Evolutionary conservation across 2,797 vertebrate species (phyloP).

Genomic region (Cheirogaleus major): DNA sequence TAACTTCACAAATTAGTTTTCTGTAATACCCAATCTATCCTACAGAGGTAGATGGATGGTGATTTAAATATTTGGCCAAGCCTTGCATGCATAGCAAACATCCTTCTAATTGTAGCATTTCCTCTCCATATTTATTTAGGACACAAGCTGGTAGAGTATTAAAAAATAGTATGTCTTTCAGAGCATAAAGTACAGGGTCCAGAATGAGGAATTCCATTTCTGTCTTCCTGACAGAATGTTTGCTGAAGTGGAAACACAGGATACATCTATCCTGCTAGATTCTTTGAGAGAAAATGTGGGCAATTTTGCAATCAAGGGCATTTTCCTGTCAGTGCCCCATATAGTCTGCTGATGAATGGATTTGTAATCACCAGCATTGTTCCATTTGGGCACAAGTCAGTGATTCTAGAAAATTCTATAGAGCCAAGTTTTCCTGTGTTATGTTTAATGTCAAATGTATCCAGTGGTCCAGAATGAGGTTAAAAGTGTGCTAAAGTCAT

Average conservation of each 20-base stretch:
- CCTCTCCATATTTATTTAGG: constrained; percentile 45
- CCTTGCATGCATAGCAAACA: neutral
- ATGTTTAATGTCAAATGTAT: neutral
- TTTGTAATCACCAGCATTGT: constrained; percentile 69
- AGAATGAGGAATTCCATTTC: constrained; percentile 55
- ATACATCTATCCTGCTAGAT: neutral
- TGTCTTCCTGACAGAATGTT: constrained; percentile 60
- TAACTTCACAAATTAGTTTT: neutral
- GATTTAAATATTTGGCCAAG: neutral
- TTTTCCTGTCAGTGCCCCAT: constrained; percentile 63
- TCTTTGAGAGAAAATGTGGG: constrained; percentile 56
- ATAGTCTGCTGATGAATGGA: constrained; percentile 51
- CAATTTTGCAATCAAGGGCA: constrained; percentile 62
- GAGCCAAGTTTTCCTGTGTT: constrained; percentile 47
- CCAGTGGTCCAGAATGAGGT: neutral
- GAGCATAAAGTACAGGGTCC: constrained; percentile 30
- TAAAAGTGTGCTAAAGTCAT: neutral
- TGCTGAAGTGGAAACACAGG: constrained; percentile 62
- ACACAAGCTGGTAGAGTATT: constrained; percentile 50
- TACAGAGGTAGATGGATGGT: neutral
- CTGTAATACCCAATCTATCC: neutral
- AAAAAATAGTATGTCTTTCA: constrained; percentile 52
- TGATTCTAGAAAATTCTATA: constrained; percentile 61
- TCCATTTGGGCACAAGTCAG: constrained; percentile 47
- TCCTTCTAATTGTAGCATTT: constrained; percentile 47